phyloP scores from a whole-genome alignment of 1,140 invertebrate genomes.

The Temnothorax nylanderi region DNA sequence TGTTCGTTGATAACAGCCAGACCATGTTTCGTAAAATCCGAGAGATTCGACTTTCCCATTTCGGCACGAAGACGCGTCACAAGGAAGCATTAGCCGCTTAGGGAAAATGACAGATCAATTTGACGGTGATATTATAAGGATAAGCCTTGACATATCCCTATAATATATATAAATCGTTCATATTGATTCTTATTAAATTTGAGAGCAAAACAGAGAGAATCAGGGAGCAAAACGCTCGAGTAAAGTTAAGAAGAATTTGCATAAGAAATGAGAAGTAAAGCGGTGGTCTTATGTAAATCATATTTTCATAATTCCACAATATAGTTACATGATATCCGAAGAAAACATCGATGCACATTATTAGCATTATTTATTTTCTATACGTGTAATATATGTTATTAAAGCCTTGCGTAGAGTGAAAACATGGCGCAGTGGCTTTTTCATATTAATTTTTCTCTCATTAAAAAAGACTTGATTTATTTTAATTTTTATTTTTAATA shows the following conservation, averaged over 20 bases:
- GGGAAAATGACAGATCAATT: conserved; percentile 60
- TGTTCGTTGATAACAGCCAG: conserved; percentile 75
- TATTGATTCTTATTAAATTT: conserved; percentile 30
- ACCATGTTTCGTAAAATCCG: conserved; percentile 73
- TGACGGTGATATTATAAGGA: conserved; percentile 30
- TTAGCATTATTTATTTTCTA: background rate
- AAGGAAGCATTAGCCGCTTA: conserved; percentile 63
- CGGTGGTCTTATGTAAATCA: background rate
- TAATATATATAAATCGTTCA: conserved; percentile 10
- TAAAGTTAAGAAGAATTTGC: conserved; percentile 15
- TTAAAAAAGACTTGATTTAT: background rate
- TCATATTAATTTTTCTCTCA: background rate
- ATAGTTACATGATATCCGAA: background rate
- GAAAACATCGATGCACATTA: background rate
- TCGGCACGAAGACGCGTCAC: conserved; percentile 47
- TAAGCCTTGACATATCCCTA: conserved; percentile 27
- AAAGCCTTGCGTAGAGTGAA: background rate
- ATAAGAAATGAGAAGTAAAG: background rate
- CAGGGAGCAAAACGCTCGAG: background rate
- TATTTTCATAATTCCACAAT: conserved; percentile 18
- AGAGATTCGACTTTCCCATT: conserved; percentile 75
- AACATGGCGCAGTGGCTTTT: background rate
- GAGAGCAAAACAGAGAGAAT: background rate
- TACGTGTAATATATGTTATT: background rate
- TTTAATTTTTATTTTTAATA: background rate